Base-by-base conservation (phyloP, 2,797 vertebrate species). In the Malacoctenus gilli region DNA sequence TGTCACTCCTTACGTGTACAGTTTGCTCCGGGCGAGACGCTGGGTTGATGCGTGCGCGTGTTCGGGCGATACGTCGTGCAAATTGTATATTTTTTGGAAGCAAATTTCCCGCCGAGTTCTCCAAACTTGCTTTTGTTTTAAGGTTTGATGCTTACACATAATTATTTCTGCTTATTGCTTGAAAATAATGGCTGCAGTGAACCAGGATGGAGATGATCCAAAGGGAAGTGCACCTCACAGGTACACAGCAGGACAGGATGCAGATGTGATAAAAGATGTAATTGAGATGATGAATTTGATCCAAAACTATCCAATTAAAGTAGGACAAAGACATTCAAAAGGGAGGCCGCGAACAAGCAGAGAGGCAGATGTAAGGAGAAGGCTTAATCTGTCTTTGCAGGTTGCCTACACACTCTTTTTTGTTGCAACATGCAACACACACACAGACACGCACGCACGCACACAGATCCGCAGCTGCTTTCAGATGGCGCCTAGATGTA, bases 401-500 rank as follows among this genome's bases (percentile, higher is more conserved):
- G n/a, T n/a, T n/a, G n/a, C n/a, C n/a, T n/a, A 47, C 59, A 47
- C 31, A 36, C 36, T 37, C 38, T n/a, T n/a, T n/a, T n/a, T n/a
- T n/a, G n/a, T n/a, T n/a, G n/a, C n/a, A n/a, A n/a, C n/a, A n/a
- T n/a, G n/a, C n/a, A n/a, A 49, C 30, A 52, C 34, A 30, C 22
- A 30, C 11, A 61, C 19, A 43, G 25, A 23, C 35, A 35, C 49
- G 30, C 47, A 68, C 47, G 44, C 35, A 14, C 40, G 51, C 31
- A 60, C 48, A 63, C 34, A 37, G 31, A 58, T 57, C 28, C 2
- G 20, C 79, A 85, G 75, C 79, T 85, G 84, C 58, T 64, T 53
- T 68, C 68, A 70, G 81, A 84, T 80, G 75, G 72, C 48, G 64
- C 38, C 30, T 20, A 79, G 77, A 85, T 87, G 48, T 12, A 58